Conservation (phyloP, 2,888 invertebrate species). For the Ashinkailepas kermadecensis region DNA sequence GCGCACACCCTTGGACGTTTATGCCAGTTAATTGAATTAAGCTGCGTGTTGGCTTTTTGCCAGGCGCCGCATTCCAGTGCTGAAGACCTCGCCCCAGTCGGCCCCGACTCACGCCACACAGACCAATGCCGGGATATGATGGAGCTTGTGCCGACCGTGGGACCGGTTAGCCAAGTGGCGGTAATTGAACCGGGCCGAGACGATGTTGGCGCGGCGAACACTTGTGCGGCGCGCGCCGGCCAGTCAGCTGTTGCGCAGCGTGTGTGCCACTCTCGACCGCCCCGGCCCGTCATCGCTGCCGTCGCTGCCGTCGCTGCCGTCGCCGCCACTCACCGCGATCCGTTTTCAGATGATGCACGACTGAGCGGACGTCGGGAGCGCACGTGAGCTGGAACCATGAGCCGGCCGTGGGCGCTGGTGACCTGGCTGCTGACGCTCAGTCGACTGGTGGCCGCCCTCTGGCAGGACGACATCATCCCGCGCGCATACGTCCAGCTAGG, state of each 20-base stretch:
- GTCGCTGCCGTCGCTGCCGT: neutral
- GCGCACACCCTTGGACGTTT: neutral
- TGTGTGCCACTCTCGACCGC: neutral
- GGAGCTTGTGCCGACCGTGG: neutral
- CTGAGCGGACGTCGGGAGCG: neutral
- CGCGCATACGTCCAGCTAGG: neutral
- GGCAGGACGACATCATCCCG: conserved; percentile 2
- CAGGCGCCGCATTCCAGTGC: neutral
- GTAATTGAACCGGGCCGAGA: neutral
- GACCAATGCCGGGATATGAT: neutral
- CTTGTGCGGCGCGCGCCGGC: too few species aligned
- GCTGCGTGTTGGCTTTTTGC: neutral
- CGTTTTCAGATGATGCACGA: neutral
- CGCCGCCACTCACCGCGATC: neutral
- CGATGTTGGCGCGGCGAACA: too few species aligned
- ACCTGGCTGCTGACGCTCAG: neutral
- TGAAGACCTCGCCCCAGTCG: neutral
- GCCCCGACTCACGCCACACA: neutral
- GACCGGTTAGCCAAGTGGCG: neutral
- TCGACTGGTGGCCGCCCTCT: neutral
- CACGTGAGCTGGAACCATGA: neutral
- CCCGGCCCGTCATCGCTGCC: neutral
- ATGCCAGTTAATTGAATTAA: neutral
- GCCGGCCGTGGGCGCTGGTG: neutral
- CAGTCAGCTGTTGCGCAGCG: too few species aligned